A percentile compares a stretch with the other conserved stretches of the same genome.
phyloP scores from a whole-genome alignment of 2,113 vertebrate genomes.

The Artemisiospiza belli region DNA sequence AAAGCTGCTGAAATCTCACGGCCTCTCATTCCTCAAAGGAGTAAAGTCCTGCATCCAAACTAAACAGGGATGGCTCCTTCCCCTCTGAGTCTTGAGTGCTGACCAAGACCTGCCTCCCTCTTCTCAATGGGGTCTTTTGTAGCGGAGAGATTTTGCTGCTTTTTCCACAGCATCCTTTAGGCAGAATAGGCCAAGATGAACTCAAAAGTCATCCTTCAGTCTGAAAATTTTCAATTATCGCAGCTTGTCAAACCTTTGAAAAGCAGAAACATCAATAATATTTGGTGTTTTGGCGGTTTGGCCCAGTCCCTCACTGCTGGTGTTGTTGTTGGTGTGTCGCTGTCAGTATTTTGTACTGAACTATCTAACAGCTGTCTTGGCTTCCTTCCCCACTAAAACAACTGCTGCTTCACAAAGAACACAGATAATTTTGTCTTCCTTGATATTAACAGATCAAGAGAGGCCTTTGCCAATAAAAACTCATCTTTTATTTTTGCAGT shows the following conservation, averaged over 20 bases:
- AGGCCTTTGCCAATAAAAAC: conserved; percentile 52
- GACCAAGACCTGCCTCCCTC: background rate
- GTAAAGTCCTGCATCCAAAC: conserved; percentile 10
- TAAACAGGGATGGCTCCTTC: background rate
- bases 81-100: background rate
- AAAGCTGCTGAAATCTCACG: conserved; percentile 36
- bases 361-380: conserved; percentile 55
- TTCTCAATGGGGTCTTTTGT: background rate
- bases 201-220: background rate
- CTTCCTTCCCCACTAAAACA: conserved; percentile 48
- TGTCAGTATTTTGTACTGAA: conserved; percentile 51
- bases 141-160: background rate
- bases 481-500: conserved; percentile 51
- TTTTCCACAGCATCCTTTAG: background rate
- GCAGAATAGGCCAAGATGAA: background rate
- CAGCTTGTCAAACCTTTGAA: background rate
- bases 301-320: background rate
- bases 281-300: conserved; percentile 25
- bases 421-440: conserved; percentile 62
- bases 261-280: conserved; percentile 6
- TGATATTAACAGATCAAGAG: conserved; percentile 60
- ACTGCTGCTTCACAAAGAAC: conserved; percentile 63
- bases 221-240: background rate
- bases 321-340: conserved; percentile 31
- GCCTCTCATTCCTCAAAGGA: conserved; percentile 30